These are phyloP conservation scores for Esox niger DNA, from an alignment of 2,113 vertebrate genomes.

Conservation along the genomic window DNA sequence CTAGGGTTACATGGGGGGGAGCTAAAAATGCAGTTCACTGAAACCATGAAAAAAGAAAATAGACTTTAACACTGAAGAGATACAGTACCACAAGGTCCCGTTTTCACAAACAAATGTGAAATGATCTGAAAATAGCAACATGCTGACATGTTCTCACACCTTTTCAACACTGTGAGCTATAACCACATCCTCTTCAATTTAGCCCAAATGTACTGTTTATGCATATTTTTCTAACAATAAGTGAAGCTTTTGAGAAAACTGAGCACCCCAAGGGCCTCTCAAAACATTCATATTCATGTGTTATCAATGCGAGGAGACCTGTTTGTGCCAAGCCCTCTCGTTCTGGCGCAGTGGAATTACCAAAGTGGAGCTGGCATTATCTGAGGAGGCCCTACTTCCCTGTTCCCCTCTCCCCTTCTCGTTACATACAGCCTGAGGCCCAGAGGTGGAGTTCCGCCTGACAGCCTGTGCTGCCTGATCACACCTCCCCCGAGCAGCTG, in stretches of 20 bases:
- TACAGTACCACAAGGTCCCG: background rate
- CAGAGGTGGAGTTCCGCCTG: conserved; percentile 68
- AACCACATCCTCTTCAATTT: conserved; percentile 77
- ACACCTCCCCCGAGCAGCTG: conserved; percentile 62
- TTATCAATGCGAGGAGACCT: conserved; percentile 30
- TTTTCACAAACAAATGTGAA: conserved; percentile 45
- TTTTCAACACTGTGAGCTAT: conserved; percentile 55
- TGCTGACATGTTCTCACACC: conserved; percentile 56
- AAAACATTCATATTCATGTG: conserved; percentile 10
- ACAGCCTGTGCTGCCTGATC: conserved; percentile 57
- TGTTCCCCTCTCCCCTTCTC: conserved; percentile 25
- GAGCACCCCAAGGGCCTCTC: conserved; percentile 35
- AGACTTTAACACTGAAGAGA: conserved; percentile 26
- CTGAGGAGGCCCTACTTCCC: conserved; percentile 59
- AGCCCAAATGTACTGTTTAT: conserved; percentile 70
- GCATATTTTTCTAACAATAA: conserved; percentile 58
- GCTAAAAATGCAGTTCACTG: conserved; percentile 46
- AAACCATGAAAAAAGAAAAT: conserved; percentile 45
- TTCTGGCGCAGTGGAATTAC: background rate
- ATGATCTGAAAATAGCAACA: conserved; percentile 61
- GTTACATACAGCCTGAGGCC: conserved; percentile 63
- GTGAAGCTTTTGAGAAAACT: conserved; percentile 44
- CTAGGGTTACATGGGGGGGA: conserved; percentile 64
- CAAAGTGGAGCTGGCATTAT: conserved; percentile 57
- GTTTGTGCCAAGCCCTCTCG: conserved; percentile 16